A percentile compares a stretch with the other conserved stretches of the same genome.
phyloP scores from a whole-genome alignment of 2,888 invertebrate genomes.

The Plebejus melissa region DNA sequence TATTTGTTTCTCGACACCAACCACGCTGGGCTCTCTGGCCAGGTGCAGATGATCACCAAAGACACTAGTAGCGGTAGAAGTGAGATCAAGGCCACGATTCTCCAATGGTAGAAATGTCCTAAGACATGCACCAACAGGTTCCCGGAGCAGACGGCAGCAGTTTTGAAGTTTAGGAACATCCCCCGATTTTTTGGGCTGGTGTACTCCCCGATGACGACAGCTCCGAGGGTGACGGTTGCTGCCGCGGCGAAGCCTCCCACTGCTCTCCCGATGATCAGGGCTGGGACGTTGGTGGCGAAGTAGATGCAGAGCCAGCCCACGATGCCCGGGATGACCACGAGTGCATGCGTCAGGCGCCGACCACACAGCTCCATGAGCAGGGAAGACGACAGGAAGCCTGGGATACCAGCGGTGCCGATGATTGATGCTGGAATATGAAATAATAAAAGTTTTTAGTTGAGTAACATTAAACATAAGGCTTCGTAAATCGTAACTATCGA shows the following conservation, averaged over 20 bases:
- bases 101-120: constrained; percentile 47
- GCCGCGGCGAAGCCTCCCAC: constrained; percentile 48
- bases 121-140: constrained; percentile 46
- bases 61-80: constrained; percentile 45
- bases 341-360: constrained; percentile 44
- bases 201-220: constrained; percentile 57
- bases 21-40: constrained; percentile 83
- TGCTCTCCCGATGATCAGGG: constrained; percentile 47
- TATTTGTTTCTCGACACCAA: constrained; percentile 70
- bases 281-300: constrained; percentile 42
- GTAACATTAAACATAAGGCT: too few relatives aligned
- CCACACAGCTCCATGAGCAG: constrained; percentile 51
- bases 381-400: constrained; percentile 48
- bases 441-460: neutral
- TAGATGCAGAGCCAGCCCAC: constrained; percentile 51
- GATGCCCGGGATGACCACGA: constrained; percentile 48
- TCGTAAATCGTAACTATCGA: too few relatives aligned
- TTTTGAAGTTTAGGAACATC: constrained; percentile 55
- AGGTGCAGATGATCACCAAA: constrained; percentile 53
- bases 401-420: constrained; percentile 44
- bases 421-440: constrained; percentile 46
- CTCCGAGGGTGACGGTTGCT: constrained; percentile 47
- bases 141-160: constrained; percentile 50
- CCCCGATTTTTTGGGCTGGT: constrained; percentile 52
- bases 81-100: constrained; percentile 45